Conservation (phyloP, 2,113 vertebrate species). For the Xenopus borealis region DNA sequence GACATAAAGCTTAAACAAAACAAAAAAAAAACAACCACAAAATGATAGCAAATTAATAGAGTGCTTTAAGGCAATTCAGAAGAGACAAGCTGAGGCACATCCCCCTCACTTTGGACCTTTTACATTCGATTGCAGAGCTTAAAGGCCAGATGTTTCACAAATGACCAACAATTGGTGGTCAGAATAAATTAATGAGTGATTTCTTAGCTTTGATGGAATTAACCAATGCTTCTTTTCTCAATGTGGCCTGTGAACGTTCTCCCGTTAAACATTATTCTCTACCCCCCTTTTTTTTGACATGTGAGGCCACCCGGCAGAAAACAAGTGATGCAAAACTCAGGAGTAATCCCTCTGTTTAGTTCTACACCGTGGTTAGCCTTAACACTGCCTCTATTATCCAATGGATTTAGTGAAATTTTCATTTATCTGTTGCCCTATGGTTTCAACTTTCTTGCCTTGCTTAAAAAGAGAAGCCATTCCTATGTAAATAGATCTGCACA, state of each 20-base stretch:
- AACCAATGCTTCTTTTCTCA: slow-evolving; percentile 91
- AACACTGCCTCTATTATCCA: slow-evolving; percentile 98
- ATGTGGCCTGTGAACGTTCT: slow-evolving; percentile 88
- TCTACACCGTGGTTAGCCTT: slow-evolving; percentile 94
- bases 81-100: slow-evolving; percentile 3
- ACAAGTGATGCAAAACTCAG: slow-evolving; percentile 98
- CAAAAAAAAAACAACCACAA: not conserved
- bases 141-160: slow-evolving; percentile 90
- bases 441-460: slow-evolving; percentile 76
- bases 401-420: slow-evolving; percentile 97
- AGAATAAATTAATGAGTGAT: slow-evolving; percentile 98
- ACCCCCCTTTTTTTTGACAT: slow-evolving; percentile 78
- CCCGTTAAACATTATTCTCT: slow-evolving; percentile 76
- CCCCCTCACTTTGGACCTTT: slow-evolving; percentile 54
- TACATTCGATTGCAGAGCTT: slow-evolving; percentile 69
- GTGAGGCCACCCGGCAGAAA: slow-evolving; percentile 98
- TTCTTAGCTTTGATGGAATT: slow-evolving; percentile 99
- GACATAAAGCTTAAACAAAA: not conserved
- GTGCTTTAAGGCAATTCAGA: slow-evolving; percentile 14
- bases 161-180: slow-evolving; percentile 83
- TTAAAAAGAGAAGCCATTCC: slow-evolving; percentile 72
- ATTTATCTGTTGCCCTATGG: slow-evolving; percentile 92
- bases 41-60: not conserved
- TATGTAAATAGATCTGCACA: slow-evolving; percentile 85
- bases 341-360: slow-evolving; percentile 96